Evolutionary conservation across 2,113 vertebrate species (phyloP).

Genomic region (Pygoscelis antarcticus): DNA sequence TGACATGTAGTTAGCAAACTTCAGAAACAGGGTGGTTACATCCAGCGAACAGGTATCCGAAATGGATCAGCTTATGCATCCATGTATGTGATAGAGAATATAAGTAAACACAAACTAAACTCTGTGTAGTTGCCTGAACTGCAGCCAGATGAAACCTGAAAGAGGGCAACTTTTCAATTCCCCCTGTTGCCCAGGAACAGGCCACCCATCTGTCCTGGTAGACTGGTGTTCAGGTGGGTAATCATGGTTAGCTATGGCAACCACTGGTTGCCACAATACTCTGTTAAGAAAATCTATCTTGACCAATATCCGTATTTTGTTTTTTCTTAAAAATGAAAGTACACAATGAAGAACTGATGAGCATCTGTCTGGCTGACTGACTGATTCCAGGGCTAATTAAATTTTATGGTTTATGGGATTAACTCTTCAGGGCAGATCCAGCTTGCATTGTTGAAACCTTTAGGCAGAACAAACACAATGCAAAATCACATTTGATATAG

Average conservation of each 20-base stretch:
- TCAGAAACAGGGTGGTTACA: neutral
- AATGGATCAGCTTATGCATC: neutral
- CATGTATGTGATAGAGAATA: neutral
- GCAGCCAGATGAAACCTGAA: neutral
- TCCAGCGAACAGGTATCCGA: neutral
- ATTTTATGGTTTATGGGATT: neutral
- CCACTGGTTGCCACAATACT: neutral
- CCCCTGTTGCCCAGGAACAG: neutral
- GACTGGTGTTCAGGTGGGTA: neutral
- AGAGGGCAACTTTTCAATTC: neutral
- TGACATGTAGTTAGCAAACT: neutral
- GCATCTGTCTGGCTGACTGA: neutral
- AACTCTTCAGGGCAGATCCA: neutral
- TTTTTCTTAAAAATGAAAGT: neutral
- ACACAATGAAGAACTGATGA: neutral
- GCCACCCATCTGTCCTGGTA: rapidly evolving
- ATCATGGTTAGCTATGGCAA: neutral
- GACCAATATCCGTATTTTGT: neutral
- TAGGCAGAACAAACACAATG: neutral
- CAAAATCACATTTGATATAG: neutral
- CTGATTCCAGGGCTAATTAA: neutral
- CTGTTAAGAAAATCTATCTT: neutral
- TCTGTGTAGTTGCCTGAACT: neutral
- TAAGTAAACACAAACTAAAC: neutral
- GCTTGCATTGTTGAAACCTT: neutral